These are phyloP conservation scores for Agrochola litura DNA, from an alignment of 2,888 invertebrate genomes.

Conservation along the genomic window DNA sequence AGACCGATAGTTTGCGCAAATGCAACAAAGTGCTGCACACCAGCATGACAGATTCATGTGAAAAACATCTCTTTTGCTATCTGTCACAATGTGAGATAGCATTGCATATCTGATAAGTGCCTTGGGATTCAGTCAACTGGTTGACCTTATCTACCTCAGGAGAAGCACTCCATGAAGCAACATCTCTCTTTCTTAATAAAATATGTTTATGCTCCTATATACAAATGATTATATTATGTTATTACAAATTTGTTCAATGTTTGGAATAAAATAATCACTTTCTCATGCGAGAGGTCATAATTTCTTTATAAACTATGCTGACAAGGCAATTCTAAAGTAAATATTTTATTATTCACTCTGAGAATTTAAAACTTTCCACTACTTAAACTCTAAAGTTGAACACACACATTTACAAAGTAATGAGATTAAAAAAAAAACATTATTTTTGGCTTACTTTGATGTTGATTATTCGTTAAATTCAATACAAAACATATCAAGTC, in stretches of 20 bases:
- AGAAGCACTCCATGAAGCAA: conserved; percentile 70
- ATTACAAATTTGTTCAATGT: conserved; percentile 84
- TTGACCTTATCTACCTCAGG: conserved; percentile 66
- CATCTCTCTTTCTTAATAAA: conserved; percentile 71
- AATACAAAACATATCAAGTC: conserved; percentile 72
- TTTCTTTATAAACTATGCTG: conserved; percentile 75
- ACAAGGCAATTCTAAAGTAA: conserved; percentile 78
- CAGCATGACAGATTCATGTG: conserved; percentile 26
- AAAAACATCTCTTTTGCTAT: conserved; percentile 49
- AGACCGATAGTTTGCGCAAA: conserved; percentile 31
- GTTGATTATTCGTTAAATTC: conserved; percentile 74
- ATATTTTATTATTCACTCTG: conserved; percentile 72
- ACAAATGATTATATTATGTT: conserved; percentile 72
- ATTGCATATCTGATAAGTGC: conserved; percentile 49
- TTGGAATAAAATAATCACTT: conserved; percentile 86
- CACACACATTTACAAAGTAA: conserved; percentile 86
- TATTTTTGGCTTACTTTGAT: conserved; percentile 87
- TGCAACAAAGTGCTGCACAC: conserved; percentile 35
- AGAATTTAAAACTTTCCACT: conserved; percentile 78
- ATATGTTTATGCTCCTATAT: conserved; percentile 69
- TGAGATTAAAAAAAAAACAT: conserved; percentile 77
- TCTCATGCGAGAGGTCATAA: conserved; percentile 78
- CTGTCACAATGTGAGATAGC: conserved; percentile 50
- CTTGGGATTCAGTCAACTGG: conserved; percentile 50
- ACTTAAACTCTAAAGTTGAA: conserved; percentile 87